phyloP scores from a whole-genome alignment of 2,113 vertebrate genomes.

The Cervus canadensis region DNA sequence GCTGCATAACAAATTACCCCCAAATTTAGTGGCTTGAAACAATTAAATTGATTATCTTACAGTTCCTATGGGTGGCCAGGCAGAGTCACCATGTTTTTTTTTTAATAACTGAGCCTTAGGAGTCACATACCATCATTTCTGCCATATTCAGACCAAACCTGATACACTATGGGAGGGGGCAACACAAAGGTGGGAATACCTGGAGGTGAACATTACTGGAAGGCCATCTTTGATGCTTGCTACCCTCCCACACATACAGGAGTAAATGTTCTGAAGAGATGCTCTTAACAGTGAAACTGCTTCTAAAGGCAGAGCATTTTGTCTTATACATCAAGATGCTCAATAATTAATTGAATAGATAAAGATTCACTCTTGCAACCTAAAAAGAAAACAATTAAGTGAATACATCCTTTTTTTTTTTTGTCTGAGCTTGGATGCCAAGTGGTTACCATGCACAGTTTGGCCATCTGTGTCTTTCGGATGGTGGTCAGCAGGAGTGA shows the following conservation, averaged over 20 bases:
- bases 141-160: background rate
- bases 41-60: background rate
- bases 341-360: background rate
- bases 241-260: background rate
- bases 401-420: background rate
- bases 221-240: background rate
- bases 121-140: background rate
- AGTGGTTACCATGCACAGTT: background rate
- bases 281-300: background rate
- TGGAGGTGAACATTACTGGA: background rate
- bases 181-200: background rate
- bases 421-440: background rate
- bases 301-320: background rate
- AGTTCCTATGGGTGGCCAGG: background rate
- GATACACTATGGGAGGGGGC: no score
- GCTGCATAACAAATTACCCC: background rate
- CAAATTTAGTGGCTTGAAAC: background rate
- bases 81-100: background rate
- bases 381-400: background rate
- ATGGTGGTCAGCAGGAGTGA: background rate
- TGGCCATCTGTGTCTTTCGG: background rate
- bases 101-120: background rate
- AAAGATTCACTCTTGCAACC: background rate
- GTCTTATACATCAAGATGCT: background rate
- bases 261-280: background rate